Conservation (phyloP, 1,140 invertebrate genomes). For the Caerostris darwini region DNA sequence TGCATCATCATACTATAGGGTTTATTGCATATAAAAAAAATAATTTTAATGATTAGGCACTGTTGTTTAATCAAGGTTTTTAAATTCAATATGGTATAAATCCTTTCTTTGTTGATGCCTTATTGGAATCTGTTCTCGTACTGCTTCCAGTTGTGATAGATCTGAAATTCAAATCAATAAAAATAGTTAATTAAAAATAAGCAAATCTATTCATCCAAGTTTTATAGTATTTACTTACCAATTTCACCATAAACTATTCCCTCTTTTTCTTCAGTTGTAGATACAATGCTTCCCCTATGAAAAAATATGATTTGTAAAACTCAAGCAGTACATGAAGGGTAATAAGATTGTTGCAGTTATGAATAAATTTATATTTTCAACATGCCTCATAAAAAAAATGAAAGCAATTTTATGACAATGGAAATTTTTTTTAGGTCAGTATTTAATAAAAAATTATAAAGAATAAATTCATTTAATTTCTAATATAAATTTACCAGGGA, state of each 20-base stretch:
- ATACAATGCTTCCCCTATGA: constrained; percentile 87
- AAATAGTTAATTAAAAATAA: neutral
- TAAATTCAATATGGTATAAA: constrained; percentile 84
- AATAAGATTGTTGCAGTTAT: neutral
- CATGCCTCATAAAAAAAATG: neutral
- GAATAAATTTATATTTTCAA: no score
- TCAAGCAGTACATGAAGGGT: neutral
- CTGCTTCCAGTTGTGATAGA: constrained; percentile 87
- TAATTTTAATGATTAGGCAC: neutral
- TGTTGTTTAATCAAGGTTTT: neutral
- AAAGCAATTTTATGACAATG: neutral
- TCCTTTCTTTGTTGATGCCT: constrained; percentile 89
- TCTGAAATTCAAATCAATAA: constrained; percentile 83
- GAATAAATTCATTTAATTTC: neutral
- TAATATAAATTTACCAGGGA: constrained; percentile 87
- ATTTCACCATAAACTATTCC: constrained; percentile 89
- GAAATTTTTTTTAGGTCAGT: neutral
- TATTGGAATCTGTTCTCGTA: constrained; percentile 91
- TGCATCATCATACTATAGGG: no score
- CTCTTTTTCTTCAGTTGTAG: constrained; percentile 87
- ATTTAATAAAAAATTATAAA: neutral
- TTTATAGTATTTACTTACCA: constrained; percentile 82
- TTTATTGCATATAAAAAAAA: no score
- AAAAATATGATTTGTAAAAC: constrained; percentile 16
- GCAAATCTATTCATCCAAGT: neutral